Base-by-base conservation (phyloP, 35 echinoderm and acorn worm species). In the Strongylocentrotus purpuratus region DNA sequence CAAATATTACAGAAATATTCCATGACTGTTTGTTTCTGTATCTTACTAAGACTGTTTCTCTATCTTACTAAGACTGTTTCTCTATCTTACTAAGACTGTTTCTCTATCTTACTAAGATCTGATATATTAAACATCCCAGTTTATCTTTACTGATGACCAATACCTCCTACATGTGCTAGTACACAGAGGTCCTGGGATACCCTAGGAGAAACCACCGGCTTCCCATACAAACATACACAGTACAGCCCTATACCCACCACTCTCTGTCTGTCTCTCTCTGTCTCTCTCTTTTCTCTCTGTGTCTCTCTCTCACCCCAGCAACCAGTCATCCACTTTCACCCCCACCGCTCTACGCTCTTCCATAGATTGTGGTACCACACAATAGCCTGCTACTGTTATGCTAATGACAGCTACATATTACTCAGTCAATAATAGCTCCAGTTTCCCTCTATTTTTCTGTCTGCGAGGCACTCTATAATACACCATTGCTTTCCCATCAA, bases 321-420 rank as follows among this genome's bases (percentile, higher is more conserved):
- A 89, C 45, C 45, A 89, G 32, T 45, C 87, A 45, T 46, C 45
- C 32, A 89, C 87, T 89, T 89, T 89, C 45, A 45, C 87, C 87
- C 31, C 70, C 87, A 18, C 32, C 45, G 33, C 32, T 89, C 87
- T 89, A 89, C 31, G 32, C 33, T 89, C 32, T 32, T 41, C 45
- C 87, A 35, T 89, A 46, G 87, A 89, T 89, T 89, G 32, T 89
- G 14, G 12, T 31, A 33, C 45, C 6, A 89, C 87, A 89, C 87
- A 89, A 89, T 89, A 89, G 87, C 87, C 87, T 46, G 87, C 87
- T 89, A 89, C 87, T 89, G 87, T 89, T 89, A 89, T 89, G 87
- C 87, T 89, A 89, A 89, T 89, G 87, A 89, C 45, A 46, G 87
- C 87, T 89, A 89, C 87, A 45, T 46, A 45, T 89, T 89, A 46